Evolutionary conservation across 2,797 vertebrate genomes (phyloP).

Genomic region (Xenopus petersii): DNA sequence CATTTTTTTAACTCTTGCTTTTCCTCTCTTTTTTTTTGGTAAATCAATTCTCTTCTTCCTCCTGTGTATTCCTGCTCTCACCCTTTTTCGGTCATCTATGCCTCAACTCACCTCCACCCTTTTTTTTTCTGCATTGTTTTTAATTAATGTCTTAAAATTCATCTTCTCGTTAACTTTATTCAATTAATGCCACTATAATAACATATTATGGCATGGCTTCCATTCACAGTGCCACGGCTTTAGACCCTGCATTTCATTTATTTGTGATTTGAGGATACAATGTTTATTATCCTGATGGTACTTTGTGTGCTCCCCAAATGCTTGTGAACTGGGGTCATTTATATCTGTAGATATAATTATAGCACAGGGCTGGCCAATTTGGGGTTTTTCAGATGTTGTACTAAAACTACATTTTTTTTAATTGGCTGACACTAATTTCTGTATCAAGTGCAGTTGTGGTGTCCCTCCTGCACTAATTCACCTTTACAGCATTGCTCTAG

Average conservation of each 20-base stretch:
- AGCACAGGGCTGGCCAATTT: too few species aligned
- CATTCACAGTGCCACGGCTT: slow-evolving; percentile 19
- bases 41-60: slow-evolving; percentile 55
- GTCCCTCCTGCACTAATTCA: too few species aligned
- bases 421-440: too few species aligned
- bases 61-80: slow-evolving; percentile 68
- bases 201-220: slow-evolving; percentile 54
- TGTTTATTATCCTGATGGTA: neutral
- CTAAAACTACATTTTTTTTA: too few species aligned
- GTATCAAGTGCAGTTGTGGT: too few species aligned
- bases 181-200: slow-evolving; percentile 51
- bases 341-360: too few species aligned
- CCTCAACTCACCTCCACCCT: slow-evolving; percentile 58
- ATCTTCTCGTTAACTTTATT: slow-evolving; percentile 48
- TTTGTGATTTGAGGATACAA: neutral
- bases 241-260: slow-evolving; percentile 9
- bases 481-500: too few species aligned
- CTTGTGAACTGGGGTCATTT: too few species aligned
- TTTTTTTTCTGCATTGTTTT: slow-evolving; percentile 53
- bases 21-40: slow-evolving; percentile 53
- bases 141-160: slow-evolving; percentile 44
- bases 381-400: too few species aligned
- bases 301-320: too few species aligned
- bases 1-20: slow-evolving; percentile 50
- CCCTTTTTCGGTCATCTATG: slow-evolving; percentile 68